Evolutionary conservation across 2,888 invertebrate species (phyloP), one percentile per base, ranked within the genome.

Genomic region (Xanthorhoe designata): DNA sequence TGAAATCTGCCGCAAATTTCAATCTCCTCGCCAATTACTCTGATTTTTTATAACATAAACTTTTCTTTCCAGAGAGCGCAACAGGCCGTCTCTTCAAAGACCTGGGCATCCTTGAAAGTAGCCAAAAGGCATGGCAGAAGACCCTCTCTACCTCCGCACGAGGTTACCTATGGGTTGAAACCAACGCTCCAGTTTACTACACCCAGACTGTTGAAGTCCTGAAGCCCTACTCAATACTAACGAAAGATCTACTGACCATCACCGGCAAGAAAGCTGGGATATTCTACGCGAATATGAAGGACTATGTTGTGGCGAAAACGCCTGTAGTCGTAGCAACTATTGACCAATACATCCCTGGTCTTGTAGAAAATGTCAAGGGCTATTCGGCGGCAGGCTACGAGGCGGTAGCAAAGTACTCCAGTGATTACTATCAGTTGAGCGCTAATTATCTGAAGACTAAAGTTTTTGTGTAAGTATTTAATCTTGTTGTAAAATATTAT

Each of bases 381-480:
- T 91, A 94, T 64, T 88, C 94, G 0, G 78, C 80, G 8, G 84
- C 87, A 15, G 92, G 91, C 0, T 91, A 94, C 74, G 85, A 85
- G 45, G 78, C 91, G 49, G 85, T 93, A 13, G 94, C 90, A 82
- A 91, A 92, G 65, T 89, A 91, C 67, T 92, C 94, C 0, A 82
- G 82, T 38, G 89, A 94, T 65, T 94, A 95, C 76, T 94, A 94
- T 74, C 89, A 92, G 73, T 83, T 92, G 45, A 90, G 94, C 5
- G 84, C 94, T 9, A 94, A 95, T 69, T 96, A 96, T 91, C 90
- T 97, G 80, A 95, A 94, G 82, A 96, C 95, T 61, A 96, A 96
- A 91, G 95, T 97, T 64, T 96, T 97, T 91, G 94, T 97, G 97
- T 97, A 92, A 96, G 97, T 96, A 80, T 78, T 19, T 59, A n/a